A percentile compares a stretch with the other conserved stretches of the same genome.
These are phyloP conservation scores for Eudyptes chrysolophus DNA, from an alignment of 2,113 vertebrate genomes.

Conservation along the genomic window DNA sequence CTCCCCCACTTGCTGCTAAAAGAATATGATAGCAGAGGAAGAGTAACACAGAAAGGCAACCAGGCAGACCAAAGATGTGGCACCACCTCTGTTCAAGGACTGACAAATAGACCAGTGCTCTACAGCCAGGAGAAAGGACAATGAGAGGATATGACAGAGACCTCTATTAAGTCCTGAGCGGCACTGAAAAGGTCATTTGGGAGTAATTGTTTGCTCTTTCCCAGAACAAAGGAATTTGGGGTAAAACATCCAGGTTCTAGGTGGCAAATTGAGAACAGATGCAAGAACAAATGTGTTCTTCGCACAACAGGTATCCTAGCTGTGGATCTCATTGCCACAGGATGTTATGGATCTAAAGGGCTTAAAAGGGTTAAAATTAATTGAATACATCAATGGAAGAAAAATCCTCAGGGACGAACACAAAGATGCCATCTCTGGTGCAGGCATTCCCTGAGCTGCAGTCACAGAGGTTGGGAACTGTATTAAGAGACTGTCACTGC, in stretches of 20 bases:
- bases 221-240: background rate
- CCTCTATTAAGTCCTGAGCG: background rate
- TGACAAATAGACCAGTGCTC: background rate
- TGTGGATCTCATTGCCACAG: background rate
- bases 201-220: background rate
- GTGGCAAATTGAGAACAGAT: background rate
- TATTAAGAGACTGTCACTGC: background rate
- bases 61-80: background rate
- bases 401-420: background rate
- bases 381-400: background rate
- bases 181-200: background rate
- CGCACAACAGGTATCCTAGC: background rate
- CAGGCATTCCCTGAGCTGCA: background rate
- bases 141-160: background rate
- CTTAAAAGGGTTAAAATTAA: background rate
- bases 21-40: background rate
- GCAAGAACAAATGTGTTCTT: background rate
- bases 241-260: background rate
- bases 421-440: background rate
- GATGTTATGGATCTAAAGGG: background rate
- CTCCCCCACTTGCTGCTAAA: background rate
- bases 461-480: background rate
- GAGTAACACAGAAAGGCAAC: background rate
- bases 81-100: background rate
- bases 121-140: background rate